A percentile compares a stretch with the other conserved stretches of the same genome.
Conservation (phyloP, 1,140 invertebrate species). For the Zelostemma sp. region DNA sequence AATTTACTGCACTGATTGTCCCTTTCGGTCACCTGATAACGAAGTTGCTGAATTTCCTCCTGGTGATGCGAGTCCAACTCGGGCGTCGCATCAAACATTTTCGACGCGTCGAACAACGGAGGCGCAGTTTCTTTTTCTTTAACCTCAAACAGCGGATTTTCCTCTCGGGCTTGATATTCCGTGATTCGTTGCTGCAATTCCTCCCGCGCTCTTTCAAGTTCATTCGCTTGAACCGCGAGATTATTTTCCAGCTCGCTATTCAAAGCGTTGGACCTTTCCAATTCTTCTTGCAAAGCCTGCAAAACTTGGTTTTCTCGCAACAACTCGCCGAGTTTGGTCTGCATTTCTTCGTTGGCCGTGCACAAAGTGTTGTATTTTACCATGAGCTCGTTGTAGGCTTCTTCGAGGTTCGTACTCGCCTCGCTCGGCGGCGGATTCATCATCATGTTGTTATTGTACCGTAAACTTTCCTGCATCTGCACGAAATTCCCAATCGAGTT, state of each 20-base stretch:
- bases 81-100: constrained; percentile 43
- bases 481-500: constrained; percentile 72
- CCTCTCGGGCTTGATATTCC: background rate
- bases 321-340: constrained; percentile 70
- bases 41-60: constrained; percentile 39
- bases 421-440: constrained; percentile 5
- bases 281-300: constrained; percentile 58
- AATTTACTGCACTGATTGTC: constrained; percentile 47
- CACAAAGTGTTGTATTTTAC: constrained; percentile 63
- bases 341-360: constrained; percentile 72
- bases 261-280: constrained; percentile 54
- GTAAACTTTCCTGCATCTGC: constrained; percentile 57
- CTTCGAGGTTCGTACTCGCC: constrained; percentile 31
- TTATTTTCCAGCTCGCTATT: constrained; percentile 51
- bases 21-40: constrained; percentile 25
- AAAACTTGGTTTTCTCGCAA: constrained; percentile 72
- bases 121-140: constrained; percentile 28
- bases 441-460: constrained; percentile 48
- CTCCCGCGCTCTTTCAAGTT: background rate
- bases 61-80: constrained; percentile 16
- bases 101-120: constrained; percentile 53
- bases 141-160: constrained; percentile 21
- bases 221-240: constrained; percentile 36
- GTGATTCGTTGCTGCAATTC: background rate
- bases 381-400: constrained; percentile 53